Base-by-base conservation (phyloP, 64 coral and sea anemone genomes). In the Pocillopora damicornis region DNA sequence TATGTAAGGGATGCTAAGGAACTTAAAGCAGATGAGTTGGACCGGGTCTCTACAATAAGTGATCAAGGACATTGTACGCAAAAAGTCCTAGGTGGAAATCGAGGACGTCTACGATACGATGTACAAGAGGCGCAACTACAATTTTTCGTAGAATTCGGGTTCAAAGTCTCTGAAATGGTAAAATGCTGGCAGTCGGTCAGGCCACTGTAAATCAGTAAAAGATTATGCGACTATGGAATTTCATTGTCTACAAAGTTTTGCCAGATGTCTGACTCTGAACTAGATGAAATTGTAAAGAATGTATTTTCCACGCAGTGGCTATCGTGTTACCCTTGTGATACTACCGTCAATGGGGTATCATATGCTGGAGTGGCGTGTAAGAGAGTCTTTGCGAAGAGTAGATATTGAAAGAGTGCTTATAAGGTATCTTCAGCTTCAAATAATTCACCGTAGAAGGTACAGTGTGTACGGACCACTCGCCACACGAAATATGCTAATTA, bases 401-500 rank as follows among this genome's bases (percentile, higher is more conserved):
- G 75, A 88, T 79, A 6, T 78, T 2, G 75, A 88, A 62, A 76
- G 87, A 34, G 87, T 88, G 20, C 78, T 88, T 26, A 78, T 79
- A 23, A 75, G 75, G 12, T 88, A 75, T 17, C 56, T 88, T 14
- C 87, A 88, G n/a, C 25, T 78, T 34, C 22, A 63, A 68, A 86
- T 74, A 1, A 38, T 86, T 86, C 66, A 74, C 51, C 83, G 83
- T 57, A 5, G 83, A 35, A 68, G 58, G 38, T 86, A 86, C 73
- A 86, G 38, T 22, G 83, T 86, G 36, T 86, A 74, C 74, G 66
- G 83, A 35, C 83, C 83, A 18, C 73, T 74, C 68, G 81, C 81
- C 11, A 17, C 68, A 20, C 68, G 81, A 63, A 61, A 84, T 68
- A 68, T 69, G n/a, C n/a, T n/a, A n/a, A n/a, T n/a, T n/a, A n/a